These are phyloP conservation scores for Seriola aureovittata DNA, from an alignment of 2,113 vertebrate species.

Conservation along the genomic window DNA sequence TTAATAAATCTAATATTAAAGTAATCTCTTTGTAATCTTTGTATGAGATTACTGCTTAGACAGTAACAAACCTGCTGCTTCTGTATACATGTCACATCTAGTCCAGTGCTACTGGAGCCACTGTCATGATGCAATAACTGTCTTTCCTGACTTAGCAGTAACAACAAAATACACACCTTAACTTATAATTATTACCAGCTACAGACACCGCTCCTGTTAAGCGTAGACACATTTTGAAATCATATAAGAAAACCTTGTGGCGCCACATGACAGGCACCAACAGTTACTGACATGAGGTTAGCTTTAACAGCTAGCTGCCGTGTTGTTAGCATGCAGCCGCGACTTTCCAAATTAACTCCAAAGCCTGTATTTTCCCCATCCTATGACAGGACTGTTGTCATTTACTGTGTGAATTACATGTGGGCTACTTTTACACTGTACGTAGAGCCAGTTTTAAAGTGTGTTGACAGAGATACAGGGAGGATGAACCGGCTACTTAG, in stretches of 20 bases:
- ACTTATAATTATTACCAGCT: background rate
- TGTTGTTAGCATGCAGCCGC: conserved; percentile 10
- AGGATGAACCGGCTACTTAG: background rate
- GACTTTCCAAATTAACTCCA: background rate
- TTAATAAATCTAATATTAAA: background rate
- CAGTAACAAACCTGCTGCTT: background rate
- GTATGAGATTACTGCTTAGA: background rate
- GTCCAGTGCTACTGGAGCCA: background rate
- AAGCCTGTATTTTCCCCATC: too few relatives aligned
- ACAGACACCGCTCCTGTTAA: too few relatives aligned
- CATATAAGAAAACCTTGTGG: background rate
- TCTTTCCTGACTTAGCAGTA: background rate
- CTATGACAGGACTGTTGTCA: rapidly evolving
- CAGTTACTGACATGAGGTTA: conserved; percentile 21
- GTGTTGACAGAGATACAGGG: background rate
- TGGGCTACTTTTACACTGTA: background rate
- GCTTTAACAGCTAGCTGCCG: conserved; percentile 29
- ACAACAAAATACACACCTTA: background rate
- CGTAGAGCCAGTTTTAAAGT: background rate
- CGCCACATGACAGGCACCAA: conserved; percentile 29
- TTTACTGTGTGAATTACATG: too few relatives aligned
- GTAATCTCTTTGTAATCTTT: background rate
- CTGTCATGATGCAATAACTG: background rate
- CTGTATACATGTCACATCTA: background rate
- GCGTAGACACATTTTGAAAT: background rate